Conservation (phyloP, 1,140 invertebrate genomes). For the Sesamia nonagrioides region DNA sequence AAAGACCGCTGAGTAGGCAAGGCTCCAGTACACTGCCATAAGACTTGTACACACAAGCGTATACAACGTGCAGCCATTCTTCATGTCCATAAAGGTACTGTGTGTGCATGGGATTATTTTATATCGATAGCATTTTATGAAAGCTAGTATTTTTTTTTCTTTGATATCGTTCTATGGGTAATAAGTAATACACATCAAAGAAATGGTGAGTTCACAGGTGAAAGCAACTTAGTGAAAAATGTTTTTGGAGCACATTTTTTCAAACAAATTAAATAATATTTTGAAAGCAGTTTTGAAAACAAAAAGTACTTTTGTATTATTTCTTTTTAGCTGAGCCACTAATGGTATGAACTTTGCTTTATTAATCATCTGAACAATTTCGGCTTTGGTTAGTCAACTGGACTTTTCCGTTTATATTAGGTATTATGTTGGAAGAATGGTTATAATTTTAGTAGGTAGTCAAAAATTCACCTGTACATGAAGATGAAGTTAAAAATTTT, state of each 20-base stretch:
- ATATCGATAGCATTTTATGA: not conserved
- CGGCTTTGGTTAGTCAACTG: too few species aligned
- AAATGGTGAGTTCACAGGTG: not conserved
- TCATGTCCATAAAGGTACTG: not conserved
- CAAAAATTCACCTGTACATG: not conserved
- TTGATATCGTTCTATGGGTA: not conserved
- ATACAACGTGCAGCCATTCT: not conserved
- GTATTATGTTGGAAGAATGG: too few species aligned
- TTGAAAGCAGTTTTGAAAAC: not conserved
- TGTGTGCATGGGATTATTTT: not conserved
- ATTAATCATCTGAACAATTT: too few species aligned
- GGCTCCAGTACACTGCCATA: not conserved
- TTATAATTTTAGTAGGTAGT: too few species aligned
- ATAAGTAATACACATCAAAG: not conserved
- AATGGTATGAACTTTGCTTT: too few species aligned
- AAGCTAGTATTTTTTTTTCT: not conserved
- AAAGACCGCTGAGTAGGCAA: not conserved
- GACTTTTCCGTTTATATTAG: too few species aligned
- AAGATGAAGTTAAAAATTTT: not conserved
- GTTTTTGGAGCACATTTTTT: not conserved
- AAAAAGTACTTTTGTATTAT: not conserved
- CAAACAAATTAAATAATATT: not conserved
- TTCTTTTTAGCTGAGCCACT: not conserved
- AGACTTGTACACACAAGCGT: not conserved
- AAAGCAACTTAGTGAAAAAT: not conserved